Base-by-base conservation (phyloP, 2,888 invertebrate genomes). In the Sialis lutaria region DNA sequence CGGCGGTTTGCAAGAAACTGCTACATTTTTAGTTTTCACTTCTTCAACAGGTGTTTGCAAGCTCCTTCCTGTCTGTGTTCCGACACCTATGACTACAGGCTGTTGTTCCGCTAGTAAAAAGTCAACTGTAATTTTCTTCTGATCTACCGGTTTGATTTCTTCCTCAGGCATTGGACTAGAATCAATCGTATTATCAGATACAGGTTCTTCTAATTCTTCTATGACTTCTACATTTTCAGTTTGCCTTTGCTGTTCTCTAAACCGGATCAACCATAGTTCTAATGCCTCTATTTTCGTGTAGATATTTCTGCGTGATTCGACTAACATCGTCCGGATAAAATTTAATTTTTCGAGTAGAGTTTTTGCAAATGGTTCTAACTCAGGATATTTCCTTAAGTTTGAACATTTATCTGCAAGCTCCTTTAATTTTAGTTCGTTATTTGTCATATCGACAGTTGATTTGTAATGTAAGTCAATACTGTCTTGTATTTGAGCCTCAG, bases 101-200 rank as follows among this genome's bases (percentile, higher is more conserved):
- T 53, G 51, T 39, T 54, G 52, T 53, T 57, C 55, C 45, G 53
- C 50, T 42, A 54, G 5, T 49, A 55, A 50, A 42, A 55, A 50
- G 34, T 56, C 55, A 44, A 53, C 50, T 6, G 50, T 51, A 34
- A 53, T 37, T 48, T 53, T 52, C 47, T 58, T 58, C 1, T 53
- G 9, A 45, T 9, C 33, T 13, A 22, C 4, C 22, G 22, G 22
- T 22, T 22, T 22, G 13, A 71, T 69, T 55, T 79, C 72, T 63
- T 82, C 80, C 60, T 80, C 78, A 2, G 81, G 80, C 77, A 82
- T 79, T 46, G 80, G 78, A 42, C 73, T 72, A 0, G 81, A 80
- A 61, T 79, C 79, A 42, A 82, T 72, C 6, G 81, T 81, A 52
- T 72, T 67, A 54, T 75, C 75, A 30, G 74, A 70, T 48, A 74